Percentiles rank a stretch among this genome's conserved stretches.
Evolutionary conservation across 2,113 vertebrate species (phyloP).

Genomic region (Apeltes quadracus): DNA sequence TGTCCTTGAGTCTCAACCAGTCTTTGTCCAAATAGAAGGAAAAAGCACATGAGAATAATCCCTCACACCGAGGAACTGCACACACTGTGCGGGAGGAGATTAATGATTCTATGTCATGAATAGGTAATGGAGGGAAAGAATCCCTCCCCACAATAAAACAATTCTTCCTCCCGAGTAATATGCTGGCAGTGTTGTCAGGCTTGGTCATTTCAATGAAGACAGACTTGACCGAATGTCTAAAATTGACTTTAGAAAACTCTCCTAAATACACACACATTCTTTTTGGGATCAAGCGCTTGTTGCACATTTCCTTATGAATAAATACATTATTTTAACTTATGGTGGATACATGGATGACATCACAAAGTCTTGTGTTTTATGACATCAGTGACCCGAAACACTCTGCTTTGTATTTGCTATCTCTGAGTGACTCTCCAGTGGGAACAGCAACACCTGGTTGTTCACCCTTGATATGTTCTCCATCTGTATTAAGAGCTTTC

Average conservation of each 20-base stretch:
- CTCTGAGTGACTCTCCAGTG: too few relatives aligned
- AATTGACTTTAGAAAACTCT: conserved; percentile 20
- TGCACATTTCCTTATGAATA: conserved; percentile 8
- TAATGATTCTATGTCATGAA: conserved; percentile 63
- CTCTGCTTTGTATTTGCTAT: too few relatives aligned
- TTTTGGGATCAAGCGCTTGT: conserved; percentile 3
- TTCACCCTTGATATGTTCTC: conserved; percentile 26
- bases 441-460: conserved; percentile 5
- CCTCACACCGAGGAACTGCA: conserved; percentile 36
- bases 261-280: background rate
- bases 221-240: background rate
- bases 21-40: conserved; percentile 44
- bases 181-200: conserved; percentile 4
- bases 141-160: conserved; percentile 45
- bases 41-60: conserved; percentile 58
- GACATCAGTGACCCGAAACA: too few relatives aligned
- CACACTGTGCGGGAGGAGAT: conserved; percentile 7
- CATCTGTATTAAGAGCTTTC: conserved; percentile 26
- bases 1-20: conserved; percentile 38
- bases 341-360: background rate
- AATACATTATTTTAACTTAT: too few relatives aligned
- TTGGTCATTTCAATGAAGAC: conserved; percentile 16
- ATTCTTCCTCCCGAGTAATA: conserved; percentile 12
- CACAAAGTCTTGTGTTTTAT: background rate
- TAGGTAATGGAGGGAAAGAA: conserved; percentile 45